phyloP scores from a whole-genome alignment of 1,140 invertebrate species.

The Orchestia grillus region DNA sequence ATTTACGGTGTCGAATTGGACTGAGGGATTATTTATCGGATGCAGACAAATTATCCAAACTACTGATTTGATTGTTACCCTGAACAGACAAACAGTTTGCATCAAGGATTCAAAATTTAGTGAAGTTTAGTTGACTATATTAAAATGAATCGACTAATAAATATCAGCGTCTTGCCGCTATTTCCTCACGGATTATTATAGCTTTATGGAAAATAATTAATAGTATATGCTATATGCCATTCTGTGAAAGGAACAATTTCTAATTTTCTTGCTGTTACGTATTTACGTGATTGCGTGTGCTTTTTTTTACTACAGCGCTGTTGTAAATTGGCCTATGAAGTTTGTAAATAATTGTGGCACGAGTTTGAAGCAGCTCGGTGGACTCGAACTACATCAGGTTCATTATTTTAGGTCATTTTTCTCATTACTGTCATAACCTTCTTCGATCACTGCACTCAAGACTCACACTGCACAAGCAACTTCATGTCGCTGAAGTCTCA shows the following conservation, averaged over 20 bases:
- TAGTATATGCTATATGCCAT: background rate
- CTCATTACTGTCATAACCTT: background rate
- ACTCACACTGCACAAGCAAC: background rate
- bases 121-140: background rate
- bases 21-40: background rate
- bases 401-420: background rate
- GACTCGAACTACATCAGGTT: background rate
- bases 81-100: background rate
- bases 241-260: background rate
- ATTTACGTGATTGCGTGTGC: background rate
- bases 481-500: background rate
- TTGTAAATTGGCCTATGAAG: background rate
- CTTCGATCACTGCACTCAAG: background rate
- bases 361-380: background rate
- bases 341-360: background rate
- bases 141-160: background rate
- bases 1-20: background rate
- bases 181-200: background rate
- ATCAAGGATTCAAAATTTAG: background rate
- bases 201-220: background rate
- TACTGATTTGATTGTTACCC: background rate
- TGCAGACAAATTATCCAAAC: background rate
- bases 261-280: background rate
- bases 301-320: background rate
- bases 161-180: background rate